Conservation (phyloP, 2,113 vertebrate species). For the Cheirogaleus medius region DNA sequence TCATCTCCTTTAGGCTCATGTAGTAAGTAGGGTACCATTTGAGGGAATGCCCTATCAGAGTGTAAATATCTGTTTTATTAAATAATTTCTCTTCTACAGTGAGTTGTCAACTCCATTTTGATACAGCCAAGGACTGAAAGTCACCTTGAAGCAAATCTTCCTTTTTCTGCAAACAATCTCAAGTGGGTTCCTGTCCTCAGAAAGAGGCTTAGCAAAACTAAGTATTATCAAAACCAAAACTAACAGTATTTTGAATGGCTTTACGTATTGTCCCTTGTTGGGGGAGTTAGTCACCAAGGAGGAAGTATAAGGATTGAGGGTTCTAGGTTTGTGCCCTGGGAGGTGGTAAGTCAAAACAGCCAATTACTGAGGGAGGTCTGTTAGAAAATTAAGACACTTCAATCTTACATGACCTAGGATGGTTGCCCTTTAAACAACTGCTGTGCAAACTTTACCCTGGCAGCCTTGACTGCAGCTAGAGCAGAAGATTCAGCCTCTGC, state of each 20-base stretch:
- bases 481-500: neutral
- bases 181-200: neutral
- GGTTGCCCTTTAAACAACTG: neutral
- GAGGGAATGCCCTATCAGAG: neutral
- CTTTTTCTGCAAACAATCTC: neutral
- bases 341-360: neutral
- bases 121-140: neutral
- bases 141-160: neutral
- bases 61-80: neutral
- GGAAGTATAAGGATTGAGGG: neutral
- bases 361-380: neutral
- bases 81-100: neutral
- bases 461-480: neutral
- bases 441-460: neutral
- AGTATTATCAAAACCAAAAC: neutral
- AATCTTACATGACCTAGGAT: neutral
- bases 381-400: neutral
- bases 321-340: neutral
- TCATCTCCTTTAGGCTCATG: neutral
- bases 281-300: neutral
- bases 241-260: neutral
- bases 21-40: neutral
- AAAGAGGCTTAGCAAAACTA: neutral
- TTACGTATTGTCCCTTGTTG: neutral
- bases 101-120: constrained; percentile 3